These are phyloP conservation scores for Eueides isabella DNA, from an alignment of 1,140 invertebrate genomes.

Conservation along the genomic window DNA sequence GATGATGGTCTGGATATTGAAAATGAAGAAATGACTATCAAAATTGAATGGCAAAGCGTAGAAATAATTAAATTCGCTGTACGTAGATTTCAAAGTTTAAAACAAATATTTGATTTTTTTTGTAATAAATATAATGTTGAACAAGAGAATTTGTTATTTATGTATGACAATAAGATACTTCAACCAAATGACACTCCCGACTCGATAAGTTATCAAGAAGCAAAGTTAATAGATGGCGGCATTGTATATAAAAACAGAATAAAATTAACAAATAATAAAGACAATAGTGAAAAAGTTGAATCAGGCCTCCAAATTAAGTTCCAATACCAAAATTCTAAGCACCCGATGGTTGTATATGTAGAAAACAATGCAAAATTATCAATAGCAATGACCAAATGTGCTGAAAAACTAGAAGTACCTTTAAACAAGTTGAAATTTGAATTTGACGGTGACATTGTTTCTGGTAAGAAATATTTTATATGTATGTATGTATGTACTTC, in stretches of 20 bases:
- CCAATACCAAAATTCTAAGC: conserved; percentile 61
- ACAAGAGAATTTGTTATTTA: conserved; percentile 57
- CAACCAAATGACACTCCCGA: conserved; percentile 62
- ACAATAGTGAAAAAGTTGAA: background rate
- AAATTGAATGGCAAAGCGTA: conserved; percentile 65
- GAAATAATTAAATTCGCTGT: conserved; percentile 61
- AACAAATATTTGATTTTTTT: conserved; percentile 64
- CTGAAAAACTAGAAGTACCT: conserved; percentile 49
- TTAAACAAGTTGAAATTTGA: conserved; percentile 56
- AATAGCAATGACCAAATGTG: conserved; percentile 59
- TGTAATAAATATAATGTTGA: conserved; percentile 52
- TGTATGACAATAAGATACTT: conserved; percentile 61
- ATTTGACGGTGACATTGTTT: conserved; percentile 70
- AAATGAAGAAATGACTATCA: conserved; percentile 67
- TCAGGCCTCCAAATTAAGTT: conserved; percentile 61
- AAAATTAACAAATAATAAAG: conserved; percentile 20
- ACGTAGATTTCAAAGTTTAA: conserved; percentile 62
- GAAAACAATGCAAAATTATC: conserved; percentile 48
- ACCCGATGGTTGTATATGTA: conserved; percentile 52
- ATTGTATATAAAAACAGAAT: conserved; percentile 48
- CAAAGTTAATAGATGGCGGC: conserved; percentile 71
- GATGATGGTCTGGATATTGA: conserved; percentile 48
- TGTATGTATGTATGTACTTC: too few relatives aligned
- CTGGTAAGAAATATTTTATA: conserved; percentile 49
- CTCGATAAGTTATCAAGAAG: conserved; percentile 62